Percentiles rank a stretch among this genome's conserved stretches.
These are phyloP conservation scores for Branchipolynoe longqiensis DNA, from an alignment of 2,888 invertebrate species.

Conservation along the genomic window DNA sequence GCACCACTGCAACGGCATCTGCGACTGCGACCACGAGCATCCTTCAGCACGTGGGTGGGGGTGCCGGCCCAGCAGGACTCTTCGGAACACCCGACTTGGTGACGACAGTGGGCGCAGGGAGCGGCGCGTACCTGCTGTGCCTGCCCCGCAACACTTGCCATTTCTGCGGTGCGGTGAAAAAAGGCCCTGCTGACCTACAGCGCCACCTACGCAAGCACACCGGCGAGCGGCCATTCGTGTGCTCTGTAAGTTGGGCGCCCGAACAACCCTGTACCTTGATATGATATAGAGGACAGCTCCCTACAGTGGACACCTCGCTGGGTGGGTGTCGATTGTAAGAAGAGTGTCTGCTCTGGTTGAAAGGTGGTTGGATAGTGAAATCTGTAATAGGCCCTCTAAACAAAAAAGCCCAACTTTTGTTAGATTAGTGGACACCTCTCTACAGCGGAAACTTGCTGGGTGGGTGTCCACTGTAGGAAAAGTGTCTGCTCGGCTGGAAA, in stretches of 20 bases:
- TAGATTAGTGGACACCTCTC: no score
- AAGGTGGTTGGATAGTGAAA: no score
- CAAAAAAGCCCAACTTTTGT: no score
- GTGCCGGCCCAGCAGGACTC: slow-evolving; percentile 37
- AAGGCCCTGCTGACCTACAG: slow-evolving; percentile 76
- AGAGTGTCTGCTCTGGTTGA: no score
- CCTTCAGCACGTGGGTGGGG: slow-evolving; percentile 15
- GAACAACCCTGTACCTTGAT: no score
- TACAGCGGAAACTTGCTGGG: no score
- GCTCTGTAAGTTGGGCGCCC: slow-evolving; percentile 70
- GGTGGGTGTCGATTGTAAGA: no score
- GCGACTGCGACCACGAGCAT: background rate
- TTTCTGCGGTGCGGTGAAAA: slow-evolving; percentile 77
- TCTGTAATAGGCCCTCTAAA: no score
- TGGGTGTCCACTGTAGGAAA: no score
- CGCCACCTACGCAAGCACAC: slow-evolving; percentile 78
- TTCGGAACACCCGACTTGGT: slow-evolving; percentile 23
- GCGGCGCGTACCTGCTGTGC: background rate
- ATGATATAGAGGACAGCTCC: no score
- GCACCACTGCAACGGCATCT: background rate
- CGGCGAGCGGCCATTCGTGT: slow-evolving; percentile 77
- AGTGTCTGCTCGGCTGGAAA: no score
- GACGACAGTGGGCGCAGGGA: background rate
- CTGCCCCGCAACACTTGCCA: slow-evolving; percentile 70
- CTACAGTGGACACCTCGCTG: no score